phyloP scores from a whole-genome alignment of 2,797 vertebrate genomes.

The Trematomus bernacchii region DNA sequence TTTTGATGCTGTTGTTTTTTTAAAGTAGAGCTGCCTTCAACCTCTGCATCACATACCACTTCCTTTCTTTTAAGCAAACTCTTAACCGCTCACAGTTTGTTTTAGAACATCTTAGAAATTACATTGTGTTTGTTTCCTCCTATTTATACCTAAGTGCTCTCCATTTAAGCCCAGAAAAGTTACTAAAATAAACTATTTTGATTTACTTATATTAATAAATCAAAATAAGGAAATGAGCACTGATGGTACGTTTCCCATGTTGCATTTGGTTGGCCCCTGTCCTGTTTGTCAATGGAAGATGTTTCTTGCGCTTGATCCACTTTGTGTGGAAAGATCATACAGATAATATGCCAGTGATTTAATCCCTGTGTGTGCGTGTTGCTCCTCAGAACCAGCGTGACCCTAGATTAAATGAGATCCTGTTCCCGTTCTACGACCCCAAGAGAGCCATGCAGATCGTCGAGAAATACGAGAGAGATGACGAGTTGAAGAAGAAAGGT shows the following conservation, averaged over 20 bases:
- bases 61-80: slow-evolving; percentile 31
- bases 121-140: slow-evolving; percentile 18
- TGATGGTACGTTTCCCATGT: slow-evolving; percentile 24
- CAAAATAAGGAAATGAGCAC: slow-evolving; percentile 16
- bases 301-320: background rate
- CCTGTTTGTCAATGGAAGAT: slow-evolving; percentile 30
- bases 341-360: slow-evolving; percentile 10
- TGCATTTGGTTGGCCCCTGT: slow-evolving; percentile 16
- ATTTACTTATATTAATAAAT: background rate
- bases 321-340: slow-evolving; percentile 12
- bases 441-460: slow-evolving; percentile 98
- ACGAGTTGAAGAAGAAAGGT: slow-evolving; percentile 95
- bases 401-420: slow-evolving; percentile 97
- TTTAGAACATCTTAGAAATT: slow-evolving; percentile 14
- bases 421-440: slow-evolving; percentile 97
- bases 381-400: slow-evolving; percentile 93
- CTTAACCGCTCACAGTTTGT: slow-evolving; percentile 31
- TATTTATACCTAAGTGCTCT: slow-evolving; percentile 16
- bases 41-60: slow-evolving; percentile 18
- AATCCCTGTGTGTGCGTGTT: slow-evolving; percentile 35
- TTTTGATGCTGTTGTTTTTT: slow-evolving; percentile 44
- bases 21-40: slow-evolving; percentile 44
- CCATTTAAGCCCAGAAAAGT: background rate
- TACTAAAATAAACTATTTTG: background rate
- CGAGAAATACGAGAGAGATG: slow-evolving; percentile 94